phyloP scores from a whole-genome alignment of 1,140 invertebrate genomes.

The Saccostrea glomerata region DNA sequence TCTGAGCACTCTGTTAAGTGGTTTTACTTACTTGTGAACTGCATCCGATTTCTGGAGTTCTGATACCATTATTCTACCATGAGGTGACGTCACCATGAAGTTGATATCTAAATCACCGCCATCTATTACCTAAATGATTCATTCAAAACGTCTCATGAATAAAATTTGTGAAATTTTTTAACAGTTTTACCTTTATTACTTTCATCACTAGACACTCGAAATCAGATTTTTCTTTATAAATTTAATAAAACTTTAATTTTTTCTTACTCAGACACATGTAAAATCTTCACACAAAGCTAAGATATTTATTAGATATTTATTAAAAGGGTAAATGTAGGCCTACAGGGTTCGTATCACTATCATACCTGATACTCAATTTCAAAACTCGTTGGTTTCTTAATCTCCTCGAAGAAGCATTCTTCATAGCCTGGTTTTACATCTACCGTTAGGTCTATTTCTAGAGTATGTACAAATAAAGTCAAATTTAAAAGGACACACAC shows the following conservation, averaged over 20 bases:
- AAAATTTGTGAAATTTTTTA: too few species aligned
- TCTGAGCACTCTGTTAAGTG: too few species aligned
- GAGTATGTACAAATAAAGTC: not conserved
- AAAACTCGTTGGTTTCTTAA: conserved; percentile 82
- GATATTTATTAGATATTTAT: too few species aligned
- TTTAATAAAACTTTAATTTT: too few species aligned
- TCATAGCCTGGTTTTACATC: conserved; percentile 84
- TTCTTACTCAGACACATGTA: too few species aligned
- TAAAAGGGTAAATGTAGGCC: too few species aligned
- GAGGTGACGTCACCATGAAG: conserved; percentile 83
- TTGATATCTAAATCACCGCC: conserved; percentile 89
- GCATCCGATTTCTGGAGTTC: conserved; percentile 87
- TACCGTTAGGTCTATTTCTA: conserved; percentile 84
- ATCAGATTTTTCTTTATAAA: too few species aligned
- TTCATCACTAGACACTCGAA: too few species aligned
- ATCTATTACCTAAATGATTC: conserved; percentile 84
- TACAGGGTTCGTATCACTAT: not conserved
- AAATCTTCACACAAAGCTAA: too few species aligned
- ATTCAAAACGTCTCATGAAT: not conserved
- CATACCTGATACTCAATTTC: conserved; percentile 88
- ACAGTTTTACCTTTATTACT: too few species aligned
- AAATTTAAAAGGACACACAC: not conserved
- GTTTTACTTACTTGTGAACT: conserved; percentile 81
- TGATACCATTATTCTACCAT: conserved; percentile 83
- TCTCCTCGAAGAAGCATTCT: conserved; percentile 86